These are phyloP conservation scores for Drepana arcuata DNA, from an alignment of 1,140 invertebrate species.

Conservation along the genomic window DNA sequence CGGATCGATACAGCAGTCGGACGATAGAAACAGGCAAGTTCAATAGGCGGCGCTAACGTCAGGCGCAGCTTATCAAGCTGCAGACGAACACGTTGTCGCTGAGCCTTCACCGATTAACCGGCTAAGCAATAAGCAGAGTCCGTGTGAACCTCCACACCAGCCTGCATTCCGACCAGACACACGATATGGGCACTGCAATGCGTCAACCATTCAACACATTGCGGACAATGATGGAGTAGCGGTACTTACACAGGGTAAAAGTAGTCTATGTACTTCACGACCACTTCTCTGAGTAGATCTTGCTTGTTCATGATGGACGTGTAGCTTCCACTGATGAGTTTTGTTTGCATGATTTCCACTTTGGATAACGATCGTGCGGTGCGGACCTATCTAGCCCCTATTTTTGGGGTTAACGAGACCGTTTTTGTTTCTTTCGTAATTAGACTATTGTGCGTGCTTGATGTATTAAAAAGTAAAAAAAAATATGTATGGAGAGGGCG, in stretches of 20 bases:
- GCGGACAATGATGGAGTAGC: conserved; percentile 22
- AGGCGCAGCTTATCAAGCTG: conserved; percentile 41
- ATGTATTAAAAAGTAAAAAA: conserved; percentile 28
- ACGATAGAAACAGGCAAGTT: conserved; percentile 44
- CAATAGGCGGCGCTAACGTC: conserved; percentile 62
- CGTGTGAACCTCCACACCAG: conserved; percentile 28
- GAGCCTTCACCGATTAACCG: conserved; percentile 65
- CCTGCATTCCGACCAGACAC: conserved; percentile 3
- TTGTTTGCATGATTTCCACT: conserved; percentile 65
- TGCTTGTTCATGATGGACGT: conserved; percentile 76
- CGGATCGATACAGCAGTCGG: conserved; percentile 57
- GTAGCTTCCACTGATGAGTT: conserved; percentile 73
- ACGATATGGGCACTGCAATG: conserved; percentile 26
- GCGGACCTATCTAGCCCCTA: conserved; percentile 45
- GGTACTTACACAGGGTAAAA: conserved; percentile 77
- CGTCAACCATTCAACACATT: conserved; percentile 21
- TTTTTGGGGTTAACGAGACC: conserved; percentile 40
- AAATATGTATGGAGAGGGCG: conserved; percentile 23
- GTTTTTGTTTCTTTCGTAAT: conserved; percentile 35
- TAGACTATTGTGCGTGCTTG: conserved; percentile 43
- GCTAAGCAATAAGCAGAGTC: conserved; percentile 43
- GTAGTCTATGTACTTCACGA: conserved; percentile 78
- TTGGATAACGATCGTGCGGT: conserved; percentile 32
- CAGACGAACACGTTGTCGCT: conserved; percentile 42
- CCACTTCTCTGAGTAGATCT: conserved; percentile 76